Conservation (phyloP, 2,797 vertebrate genomes). For the Mus caroli region DNA sequence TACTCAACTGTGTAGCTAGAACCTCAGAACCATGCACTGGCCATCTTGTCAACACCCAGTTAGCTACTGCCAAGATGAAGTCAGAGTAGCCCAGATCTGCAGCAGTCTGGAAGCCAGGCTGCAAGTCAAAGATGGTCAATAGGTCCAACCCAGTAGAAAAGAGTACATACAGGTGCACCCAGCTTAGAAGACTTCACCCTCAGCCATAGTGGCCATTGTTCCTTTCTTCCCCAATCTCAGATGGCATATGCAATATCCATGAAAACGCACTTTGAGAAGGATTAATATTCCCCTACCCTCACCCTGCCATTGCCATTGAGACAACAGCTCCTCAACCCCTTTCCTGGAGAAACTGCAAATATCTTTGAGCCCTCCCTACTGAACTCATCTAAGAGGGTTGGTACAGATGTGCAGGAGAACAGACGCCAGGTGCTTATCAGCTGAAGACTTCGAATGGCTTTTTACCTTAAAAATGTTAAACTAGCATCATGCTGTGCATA, state of each 20-base stretch:
- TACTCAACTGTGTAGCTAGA: accelerated
- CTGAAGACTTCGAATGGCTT: neutral
- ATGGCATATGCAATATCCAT: accelerated
- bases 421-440: neutral
- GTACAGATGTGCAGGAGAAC: no score
- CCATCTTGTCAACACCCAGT: neutral
- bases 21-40: neutral
- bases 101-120: neutral
- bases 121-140: accelerated
- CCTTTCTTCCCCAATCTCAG: neutral
- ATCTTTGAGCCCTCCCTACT: accelerated
- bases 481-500: neutral
- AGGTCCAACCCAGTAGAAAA: accelerated
- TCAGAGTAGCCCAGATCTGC: neutral
- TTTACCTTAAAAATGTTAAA: neutral
- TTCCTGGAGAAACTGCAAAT: accelerated
- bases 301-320: accelerated
- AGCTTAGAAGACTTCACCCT: neutral
- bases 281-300: accelerated
- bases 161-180: accelerated
- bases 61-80: neutral
- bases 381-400: accelerated
- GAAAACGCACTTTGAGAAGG: neutral
- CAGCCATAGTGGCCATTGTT: accelerated
- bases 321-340: accelerated